These are phyloP conservation scores for Acanthochromis polyacanthus DNA, from an alignment of 2,113 vertebrate species.

Conservation along the genomic window DNA sequence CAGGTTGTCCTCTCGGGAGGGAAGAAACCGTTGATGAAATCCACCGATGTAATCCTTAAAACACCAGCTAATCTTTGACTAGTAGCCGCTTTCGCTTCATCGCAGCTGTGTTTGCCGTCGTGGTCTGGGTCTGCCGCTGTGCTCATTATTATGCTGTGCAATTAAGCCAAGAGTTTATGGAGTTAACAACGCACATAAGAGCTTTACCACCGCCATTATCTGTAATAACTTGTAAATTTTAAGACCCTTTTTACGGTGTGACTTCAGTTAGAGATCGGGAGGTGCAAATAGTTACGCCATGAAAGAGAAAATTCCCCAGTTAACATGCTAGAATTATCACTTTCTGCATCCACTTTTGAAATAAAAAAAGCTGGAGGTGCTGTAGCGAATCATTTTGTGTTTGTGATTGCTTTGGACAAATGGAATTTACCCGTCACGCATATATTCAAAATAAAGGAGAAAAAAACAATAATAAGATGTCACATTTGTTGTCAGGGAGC, in stretches of 20 bases:
- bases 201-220: slow-evolving; percentile 10
- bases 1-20: slow-evolving; percentile 29
- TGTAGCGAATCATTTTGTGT: slow-evolving; percentile 28
- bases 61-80: slow-evolving; percentile 36
- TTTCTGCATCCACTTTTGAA: slow-evolving; percentile 1
- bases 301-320: not conserved
- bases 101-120: slow-evolving; percentile 24
- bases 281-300: not conserved
- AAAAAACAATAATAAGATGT: slow-evolving; percentile 41
- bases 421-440: slow-evolving; percentile 24
- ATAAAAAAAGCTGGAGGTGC: not conserved
- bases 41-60: slow-evolving; percentile 55
- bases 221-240: slow-evolving; percentile 20
- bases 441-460: slow-evolving; percentile 28
- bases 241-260: not conserved
- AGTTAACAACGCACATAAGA: slow-evolving; percentile 11
- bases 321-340: slow-evolving; percentile 21
- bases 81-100: slow-evolving; percentile 19
- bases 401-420: slow-evolving; percentile 22
- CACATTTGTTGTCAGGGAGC: slow-evolving; percentile 48
- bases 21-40: slow-evolving; percentile 38
- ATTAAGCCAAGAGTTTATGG: slow-evolving; percentile 30
- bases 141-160: slow-evolving; percentile 49
- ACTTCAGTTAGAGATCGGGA: not conserved
- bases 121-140: slow-evolving; percentile 17